Base-by-base conservation (phyloP, 1,140 invertebrate species). In the Hirudo medicinalis region DNA sequence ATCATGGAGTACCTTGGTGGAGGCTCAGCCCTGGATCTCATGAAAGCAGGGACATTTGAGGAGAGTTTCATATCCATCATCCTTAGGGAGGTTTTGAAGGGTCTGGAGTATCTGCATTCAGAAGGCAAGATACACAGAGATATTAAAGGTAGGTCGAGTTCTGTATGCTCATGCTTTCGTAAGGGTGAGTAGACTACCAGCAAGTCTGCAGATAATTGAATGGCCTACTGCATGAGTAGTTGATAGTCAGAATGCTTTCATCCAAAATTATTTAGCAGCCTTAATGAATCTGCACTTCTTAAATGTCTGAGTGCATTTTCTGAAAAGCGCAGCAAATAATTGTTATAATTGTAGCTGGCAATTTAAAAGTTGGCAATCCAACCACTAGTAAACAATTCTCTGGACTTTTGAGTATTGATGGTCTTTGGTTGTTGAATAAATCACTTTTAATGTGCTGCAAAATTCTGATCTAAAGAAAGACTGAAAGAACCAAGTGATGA, bases 1-100 rank as follows among this genome's bases (percentile, higher is more conserved):
- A 97, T 99, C 77, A 99, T 99, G 97, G 97, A 99, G 83, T 99
- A 99, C 83, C 85, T 99, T 79, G 96, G 96, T 71, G 96, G 87
- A 87, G 97, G 97, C 67, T 99, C 96, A 29, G 96, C 94, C 67
- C 84, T 99, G 80, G 97, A 99, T 86, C 85, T 99, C 75, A 98
- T 99, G 91, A 99, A 98, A 84, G 93, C 94, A 55, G 95, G 94
- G 72, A 90, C 88, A 78, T 95, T 99, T 82, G 93, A 97, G 81
- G 96, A 99, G 85, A 92, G 92, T 87, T 95, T 99, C 83, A 99
- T 99, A 72, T 93, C 94, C 54, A 94, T 99, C 75, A 99, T 99
- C 77, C 83, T 99, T 63, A 86, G 95, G 53, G 97, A 82, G 94
- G 94, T 29, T 84, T 97, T 66, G 94, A 97, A 83, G 83, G 96